A percentile compares a stretch with the other conserved stretches of the same genome.
Evolutionary conservation across 2,113 vertebrate genomes (phyloP).

Genomic region (Trichechus manatus): DNA sequence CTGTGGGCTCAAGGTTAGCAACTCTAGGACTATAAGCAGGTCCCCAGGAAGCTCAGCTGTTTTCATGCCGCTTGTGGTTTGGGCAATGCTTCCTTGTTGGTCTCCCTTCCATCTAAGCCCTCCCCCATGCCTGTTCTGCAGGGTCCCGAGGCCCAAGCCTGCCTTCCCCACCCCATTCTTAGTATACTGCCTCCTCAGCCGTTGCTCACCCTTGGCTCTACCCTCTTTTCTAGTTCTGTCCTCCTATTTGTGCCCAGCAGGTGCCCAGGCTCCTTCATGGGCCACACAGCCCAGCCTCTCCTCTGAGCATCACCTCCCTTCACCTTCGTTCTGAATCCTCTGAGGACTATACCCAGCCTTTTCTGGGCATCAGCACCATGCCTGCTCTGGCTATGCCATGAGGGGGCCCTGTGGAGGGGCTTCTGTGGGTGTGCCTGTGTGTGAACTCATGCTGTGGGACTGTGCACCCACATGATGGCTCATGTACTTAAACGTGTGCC

Average conservation of each 20-base stretch:
- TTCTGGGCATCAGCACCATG: not conserved
- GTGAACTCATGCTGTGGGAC: not conserved
- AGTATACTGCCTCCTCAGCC: not conserved
- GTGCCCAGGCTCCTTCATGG: not conserved
- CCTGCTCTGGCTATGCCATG: not conserved
- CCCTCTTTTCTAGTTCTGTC: not conserved
- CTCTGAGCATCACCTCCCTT: not conserved
- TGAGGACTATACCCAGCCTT: not conserved
- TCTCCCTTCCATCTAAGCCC: not conserved
- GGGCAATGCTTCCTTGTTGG: not conserved
- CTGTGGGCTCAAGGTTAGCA: not conserved
- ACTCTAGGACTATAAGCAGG: not conserved
- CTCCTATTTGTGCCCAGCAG: not conserved
- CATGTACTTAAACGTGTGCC: not conserved
- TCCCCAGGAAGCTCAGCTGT: not conserved
- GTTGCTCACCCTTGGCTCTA: not conserved
- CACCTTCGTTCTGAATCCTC: not conserved
- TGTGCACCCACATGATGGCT: not conserved
- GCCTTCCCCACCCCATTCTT: not conserved
- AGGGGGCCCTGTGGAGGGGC: not conserved
- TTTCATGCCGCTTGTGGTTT: not conserved
- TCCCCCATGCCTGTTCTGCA: not conserved
- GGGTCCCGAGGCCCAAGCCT: not conserved
- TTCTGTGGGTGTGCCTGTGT: not conserved
- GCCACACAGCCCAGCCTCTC: not conserved